phyloP scores from a whole-genome alignment of 1,140 invertebrate genomes.

The Globodera ellingtonae region DNA sequence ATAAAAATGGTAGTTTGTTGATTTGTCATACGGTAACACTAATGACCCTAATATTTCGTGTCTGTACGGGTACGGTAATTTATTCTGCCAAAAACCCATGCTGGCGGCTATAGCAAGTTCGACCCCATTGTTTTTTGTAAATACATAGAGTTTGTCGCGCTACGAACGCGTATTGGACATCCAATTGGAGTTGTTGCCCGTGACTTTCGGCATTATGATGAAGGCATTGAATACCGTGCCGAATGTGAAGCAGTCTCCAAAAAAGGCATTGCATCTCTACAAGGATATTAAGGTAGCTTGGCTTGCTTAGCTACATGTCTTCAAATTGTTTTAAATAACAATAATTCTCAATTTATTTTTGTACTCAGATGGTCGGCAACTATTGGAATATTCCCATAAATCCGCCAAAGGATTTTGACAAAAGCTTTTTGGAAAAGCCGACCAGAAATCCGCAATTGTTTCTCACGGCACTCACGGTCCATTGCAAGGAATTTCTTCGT shows the following conservation, averaged over 20 bases:
- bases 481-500: constrained; percentile 4
- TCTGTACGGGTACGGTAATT: no score
- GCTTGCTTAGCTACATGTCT: no score
- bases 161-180: constrained; percentile 16
- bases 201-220: constrained; percentile 12
- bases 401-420: constrained; percentile 18
- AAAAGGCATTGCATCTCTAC: constrained; percentile 2
- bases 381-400: constrained; percentile 22
- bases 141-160: constrained; percentile 7
- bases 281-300: constrained; percentile 11
- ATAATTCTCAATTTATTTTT: constrained; percentile 9
- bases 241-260: background rate
- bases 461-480: background rate
- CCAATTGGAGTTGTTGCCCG: constrained; percentile 19
- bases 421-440: background rate
- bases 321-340: background rate
- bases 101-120: no score
- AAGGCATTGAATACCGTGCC: background rate
- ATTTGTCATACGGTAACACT: no score
- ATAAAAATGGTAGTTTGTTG: no score
- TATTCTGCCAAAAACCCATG: no score
- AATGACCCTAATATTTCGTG: no score
- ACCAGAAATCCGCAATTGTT: constrained; percentile 16
- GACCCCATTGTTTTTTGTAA: no score
- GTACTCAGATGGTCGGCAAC: background rate